Base-by-base conservation (phyloP, 1,140 invertebrate species). In the Arctopsyche grandis region DNA sequence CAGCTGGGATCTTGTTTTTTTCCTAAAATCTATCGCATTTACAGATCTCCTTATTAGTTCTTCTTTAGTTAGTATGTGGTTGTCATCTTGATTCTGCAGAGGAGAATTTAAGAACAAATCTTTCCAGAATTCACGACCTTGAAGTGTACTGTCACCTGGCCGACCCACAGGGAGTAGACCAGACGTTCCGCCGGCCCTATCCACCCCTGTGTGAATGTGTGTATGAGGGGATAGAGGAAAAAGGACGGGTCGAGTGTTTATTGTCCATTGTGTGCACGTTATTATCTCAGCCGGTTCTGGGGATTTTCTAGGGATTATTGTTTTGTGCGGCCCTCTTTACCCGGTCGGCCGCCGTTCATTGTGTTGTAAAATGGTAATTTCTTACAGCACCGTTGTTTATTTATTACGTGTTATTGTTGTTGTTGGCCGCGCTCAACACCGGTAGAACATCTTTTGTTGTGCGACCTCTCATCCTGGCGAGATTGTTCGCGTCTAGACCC, bases 341-440 rank as follows among this genome's bases (percentile, higher is more conserved):
- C 43, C 44, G 22, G 43, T 48, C 19, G 48, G 46, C 38, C 24
- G 69, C 69, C 26, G 43, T 46, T 56, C 71, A 74, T 74, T 74
- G 71, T 74, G 24, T 21, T 56, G 71, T 52, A 29, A 74, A 74
- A 74, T 74, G 24, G 71, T 74, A 74, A 74, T 74, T 74, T 74
- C 71, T 74, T 74, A 46, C 48, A n/a, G 48, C 43, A 14, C 19
- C 63, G 63, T 66, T 66, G 48, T 74, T 74, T 52, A 56, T 56
- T 52, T 70, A 70, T 70, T 22, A 21, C 21, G 24, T 66, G 60
- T 66, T 26, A 22, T 66, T 66, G 19, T 66, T 66, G 60, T 66
- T 71, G 63, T 66, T 29, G n/a, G 14, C 58, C n/a, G 12, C 16
- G 69, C 44, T 71, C 38, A 71, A 71, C 29, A 71, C 69, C 69